Base-by-base conservation (phyloP, 2,113 vertebrate genomes). In the Sebastes schlegelii region DNA sequence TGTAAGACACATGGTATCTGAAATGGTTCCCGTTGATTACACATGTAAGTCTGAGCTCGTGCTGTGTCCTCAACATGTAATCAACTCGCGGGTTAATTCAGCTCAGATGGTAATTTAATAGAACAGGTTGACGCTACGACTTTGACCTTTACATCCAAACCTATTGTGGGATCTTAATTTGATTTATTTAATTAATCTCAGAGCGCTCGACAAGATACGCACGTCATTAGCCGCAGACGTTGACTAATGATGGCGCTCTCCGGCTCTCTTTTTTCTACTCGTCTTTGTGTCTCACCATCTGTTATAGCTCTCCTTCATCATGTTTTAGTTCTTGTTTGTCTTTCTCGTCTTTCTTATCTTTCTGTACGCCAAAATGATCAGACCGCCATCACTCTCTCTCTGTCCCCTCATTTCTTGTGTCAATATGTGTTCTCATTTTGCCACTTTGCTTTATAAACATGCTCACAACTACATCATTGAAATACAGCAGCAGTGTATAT, bases 111-210 rank as follows among this genome's bases (percentile, higher is more conserved):
- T 74, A 17, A 89, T 83, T 42, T 51, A 54, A 83, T 63, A 4
- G 49, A 86, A 45, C 68, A 51, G 54, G 52, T 71, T 72, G 23
- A 78, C n/a, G 62, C 82, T 74, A 48, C 2, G 6, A 21, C 43
- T 49, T 16, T 69, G 88, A 87, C 86, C 88, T 92, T 87, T 84
- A 65, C 42, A 84, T 85, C 79, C 58, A 61, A 83, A 83, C 64
- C 81, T 46, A 80, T 83, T 74, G 70, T 52, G 66, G 64, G 42
- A 66, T 74, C 67, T 77, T 86, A 83, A 86, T 65, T 68, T 83
- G 86, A 90, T 91, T 86, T 69, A 84, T 89, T 83, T 64, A 83
- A 91, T 92, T 88, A 88, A 86, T 89, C 85, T 90, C 75, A 1
- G 11, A 12, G 57, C 19, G 10, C 73, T 66, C 54, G 0, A 46